Conservation (phyloP, 2,797 vertebrate genomes). For the Micrastur ruficollis region DNA sequence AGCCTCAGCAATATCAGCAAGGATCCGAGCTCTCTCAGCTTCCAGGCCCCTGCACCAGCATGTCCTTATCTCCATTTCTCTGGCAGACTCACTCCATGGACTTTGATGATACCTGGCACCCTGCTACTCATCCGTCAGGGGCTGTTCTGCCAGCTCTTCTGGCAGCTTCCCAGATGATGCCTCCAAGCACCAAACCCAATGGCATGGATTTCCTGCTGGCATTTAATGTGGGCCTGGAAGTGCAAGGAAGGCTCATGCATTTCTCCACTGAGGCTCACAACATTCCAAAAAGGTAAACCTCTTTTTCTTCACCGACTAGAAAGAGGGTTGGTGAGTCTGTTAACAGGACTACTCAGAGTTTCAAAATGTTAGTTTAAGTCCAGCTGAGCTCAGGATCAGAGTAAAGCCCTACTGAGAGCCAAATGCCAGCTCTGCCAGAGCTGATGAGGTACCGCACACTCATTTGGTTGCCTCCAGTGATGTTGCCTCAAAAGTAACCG, state of each 20-base stretch:
- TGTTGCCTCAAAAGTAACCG: not conserved
- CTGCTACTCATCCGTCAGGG: slow-evolving; percentile 88
- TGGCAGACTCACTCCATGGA: slow-evolving; percentile 89
- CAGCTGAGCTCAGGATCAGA: not conserved
- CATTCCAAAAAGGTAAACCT: slow-evolving; percentile 85
- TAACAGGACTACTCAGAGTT: not conserved
- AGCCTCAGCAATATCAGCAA: not conserved
- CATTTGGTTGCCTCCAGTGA: not conserved
- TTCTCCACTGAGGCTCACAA: slow-evolving; percentile 85
- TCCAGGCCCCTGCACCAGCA: not conserved
- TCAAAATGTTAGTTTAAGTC: not conserved
- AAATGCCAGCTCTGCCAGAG: not conserved
- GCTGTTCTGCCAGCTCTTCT: slow-evolving; percentile 86
- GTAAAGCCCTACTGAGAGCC: not conserved
- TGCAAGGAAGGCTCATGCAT: slow-evolving; percentile 87
- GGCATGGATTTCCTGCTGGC: slow-evolving; percentile 85
- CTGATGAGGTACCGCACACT: not conserved
- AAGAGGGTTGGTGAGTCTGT: not conserved
- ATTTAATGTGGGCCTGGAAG: slow-evolving; percentile 87
- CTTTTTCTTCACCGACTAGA: accelerated
- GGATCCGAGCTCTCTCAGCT: not conserved
- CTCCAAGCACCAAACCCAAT: slow-evolving; percentile 74
- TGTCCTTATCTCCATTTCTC: not conserved
- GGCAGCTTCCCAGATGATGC: slow-evolving; percentile 85
- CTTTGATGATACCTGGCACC: slow-evolving; percentile 92